Percentiles rank a stretch among this genome's conserved stretches.
Conservation (phyloP, 2,797 vertebrate species). For the Mus minutoides region DNA sequence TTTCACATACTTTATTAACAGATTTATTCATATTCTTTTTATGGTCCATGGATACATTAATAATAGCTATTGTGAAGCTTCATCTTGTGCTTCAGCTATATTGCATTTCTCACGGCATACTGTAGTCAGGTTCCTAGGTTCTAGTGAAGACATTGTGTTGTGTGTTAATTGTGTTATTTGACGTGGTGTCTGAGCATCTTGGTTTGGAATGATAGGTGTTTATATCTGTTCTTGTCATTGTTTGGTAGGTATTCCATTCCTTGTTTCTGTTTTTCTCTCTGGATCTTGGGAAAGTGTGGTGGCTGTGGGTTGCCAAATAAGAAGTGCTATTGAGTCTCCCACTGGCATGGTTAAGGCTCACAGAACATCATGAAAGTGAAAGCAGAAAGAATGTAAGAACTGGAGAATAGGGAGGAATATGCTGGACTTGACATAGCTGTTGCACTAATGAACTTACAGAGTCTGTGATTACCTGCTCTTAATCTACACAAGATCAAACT, state of each 20-base stretch:
- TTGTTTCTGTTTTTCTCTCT: not conserved
- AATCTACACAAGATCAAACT: not conserved
- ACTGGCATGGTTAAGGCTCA: not conserved
- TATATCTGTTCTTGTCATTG: not conserved
- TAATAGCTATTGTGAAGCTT: too few species aligned
- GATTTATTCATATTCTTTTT: not conserved
- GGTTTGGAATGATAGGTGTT: not conserved
- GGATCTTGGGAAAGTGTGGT: not conserved
- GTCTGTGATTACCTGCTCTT: not conserved
- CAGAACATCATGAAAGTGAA: not conserved
- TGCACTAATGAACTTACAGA: not conserved
- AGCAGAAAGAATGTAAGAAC: not conserved
- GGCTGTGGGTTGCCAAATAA: not conserved
- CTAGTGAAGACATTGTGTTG: too few species aligned
- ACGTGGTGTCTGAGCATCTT: not conserved
- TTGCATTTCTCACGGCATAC: too few species aligned
- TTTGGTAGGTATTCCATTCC: not conserved
- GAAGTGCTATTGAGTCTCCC: not conserved
- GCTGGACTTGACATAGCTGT: not conserved
- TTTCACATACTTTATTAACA: too few species aligned
- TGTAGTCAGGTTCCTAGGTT: too few species aligned
- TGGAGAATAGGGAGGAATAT: not conserved
- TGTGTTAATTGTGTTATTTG: not conserved
- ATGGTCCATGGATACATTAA: too few species aligned
- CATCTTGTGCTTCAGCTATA: too few species aligned